Conservation (phyloP, 2,113 vertebrate species). For the Orcinus orca region DNA sequence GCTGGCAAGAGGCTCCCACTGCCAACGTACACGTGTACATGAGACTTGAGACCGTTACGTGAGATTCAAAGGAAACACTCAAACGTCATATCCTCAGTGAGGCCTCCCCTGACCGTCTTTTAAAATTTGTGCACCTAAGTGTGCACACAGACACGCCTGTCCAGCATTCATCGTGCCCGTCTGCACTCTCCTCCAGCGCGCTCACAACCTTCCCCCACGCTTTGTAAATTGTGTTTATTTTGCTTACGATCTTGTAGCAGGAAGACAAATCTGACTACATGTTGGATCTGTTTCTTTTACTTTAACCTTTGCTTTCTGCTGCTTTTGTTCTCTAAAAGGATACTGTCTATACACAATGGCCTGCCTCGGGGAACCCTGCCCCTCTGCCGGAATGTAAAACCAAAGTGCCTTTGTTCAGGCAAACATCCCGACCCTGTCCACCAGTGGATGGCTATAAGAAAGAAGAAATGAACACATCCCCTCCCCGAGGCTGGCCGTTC, state of each 20-base stretch:
- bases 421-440: no score
- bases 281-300: no score
- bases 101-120: background rate
- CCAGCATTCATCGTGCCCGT: background rate
- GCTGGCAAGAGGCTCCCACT: background rate
- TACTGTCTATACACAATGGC: no score
- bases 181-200: background rate
- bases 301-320: no score
- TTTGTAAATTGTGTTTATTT: background rate
- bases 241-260: background rate
- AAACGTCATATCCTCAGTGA: background rate
- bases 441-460: no score
- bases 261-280: no score
- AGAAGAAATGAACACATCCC: no score
- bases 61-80: background rate
- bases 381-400: no score
- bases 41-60: background rate
- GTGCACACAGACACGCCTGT: fast-evolving
- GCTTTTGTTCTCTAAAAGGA: no score
- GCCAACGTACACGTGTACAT: fast-evolving
- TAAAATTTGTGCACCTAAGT: background rate
- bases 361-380: no score
- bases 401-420: no score
- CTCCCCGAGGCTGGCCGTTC: no score
- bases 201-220: background rate